A percentile compares a stretch with the other conserved stretches of the same genome.
These are phyloP conservation scores for Drosophila subquinaria DNA, from an alignment of 2,888 invertebrate genomes.

Conservation along the genomic window DNA sequence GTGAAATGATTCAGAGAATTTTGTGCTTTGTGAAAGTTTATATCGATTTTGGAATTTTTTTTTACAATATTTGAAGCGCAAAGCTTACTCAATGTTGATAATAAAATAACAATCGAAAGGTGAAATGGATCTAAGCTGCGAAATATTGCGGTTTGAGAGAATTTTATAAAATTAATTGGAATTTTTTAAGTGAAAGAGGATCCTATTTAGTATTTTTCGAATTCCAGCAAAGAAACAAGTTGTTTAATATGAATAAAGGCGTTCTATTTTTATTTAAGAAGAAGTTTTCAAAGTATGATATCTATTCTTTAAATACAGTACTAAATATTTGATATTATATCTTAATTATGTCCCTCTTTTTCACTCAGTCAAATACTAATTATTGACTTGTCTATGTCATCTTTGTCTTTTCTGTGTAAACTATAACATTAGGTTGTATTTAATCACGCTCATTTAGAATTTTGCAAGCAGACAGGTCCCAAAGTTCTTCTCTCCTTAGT, in stretches of 20 bases:
- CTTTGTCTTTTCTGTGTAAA: slow-evolving; percentile 17
- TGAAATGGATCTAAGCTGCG: not conserved
- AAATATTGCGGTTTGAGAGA: not conserved
- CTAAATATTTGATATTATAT: not conserved
- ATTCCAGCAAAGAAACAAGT: no score
- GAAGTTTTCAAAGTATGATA: not conserved
- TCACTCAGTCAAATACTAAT: slow-evolving; percentile 22
- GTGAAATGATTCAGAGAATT: not conserved
- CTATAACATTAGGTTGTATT: no score
- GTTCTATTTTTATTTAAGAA: no score
- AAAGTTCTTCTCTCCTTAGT: not conserved
- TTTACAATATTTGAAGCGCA: not conserved
- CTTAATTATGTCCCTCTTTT: not conserved
- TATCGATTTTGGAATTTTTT: slow-evolving; percentile 7
- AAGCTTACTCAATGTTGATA: slow-evolving; percentile 6
- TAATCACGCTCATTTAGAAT: no score
- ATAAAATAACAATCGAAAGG: not conserved
- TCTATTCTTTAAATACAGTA: not conserved
- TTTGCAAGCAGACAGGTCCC: not conserved
- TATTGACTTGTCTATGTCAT: slow-evolving; percentile 32
- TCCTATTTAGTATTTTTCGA: no score
- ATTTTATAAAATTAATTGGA: not conserved
- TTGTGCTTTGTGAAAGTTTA: slow-evolving; percentile 12
- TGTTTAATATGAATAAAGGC: no score
- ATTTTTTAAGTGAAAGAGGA: not conserved